A percentile compares a stretch with the other conserved stretches of the same genome.
Evolutionary conservation across 2,113 vertebrate species (phyloP).

Genomic region (Vulpes ferrilata): DNA sequence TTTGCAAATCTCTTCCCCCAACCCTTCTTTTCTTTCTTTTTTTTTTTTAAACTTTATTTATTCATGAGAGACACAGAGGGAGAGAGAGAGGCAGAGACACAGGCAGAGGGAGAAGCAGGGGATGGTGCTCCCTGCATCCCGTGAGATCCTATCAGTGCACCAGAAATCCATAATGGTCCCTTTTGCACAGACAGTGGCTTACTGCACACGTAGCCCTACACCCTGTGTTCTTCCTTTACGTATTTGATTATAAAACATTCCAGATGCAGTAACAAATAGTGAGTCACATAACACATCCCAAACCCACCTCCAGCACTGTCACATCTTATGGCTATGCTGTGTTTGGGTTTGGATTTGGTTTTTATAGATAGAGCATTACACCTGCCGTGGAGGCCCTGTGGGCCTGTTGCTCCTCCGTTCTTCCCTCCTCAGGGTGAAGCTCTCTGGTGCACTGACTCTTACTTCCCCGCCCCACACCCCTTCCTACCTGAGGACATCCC

Average conservation of each 20-base stretch:
- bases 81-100: no score
- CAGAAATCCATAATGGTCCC: rapidly evolving
- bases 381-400: not conserved
- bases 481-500: not conserved
- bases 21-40: not conserved
- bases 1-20: not conserved
- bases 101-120: not conserved
- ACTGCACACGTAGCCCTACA: not conserved
- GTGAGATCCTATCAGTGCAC: rapidly evolving
- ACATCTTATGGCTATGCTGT: not conserved
- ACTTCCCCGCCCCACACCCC: not conserved
- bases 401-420: rapidly evolving
- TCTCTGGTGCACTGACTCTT: not conserved
- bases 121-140: rapidly evolving
- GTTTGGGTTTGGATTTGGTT: not conserved
- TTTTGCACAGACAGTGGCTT: not conserved
- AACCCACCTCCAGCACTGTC: not conserved
- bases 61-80: no score
- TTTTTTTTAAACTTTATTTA: no score
- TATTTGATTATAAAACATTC: not conserved
- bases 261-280: not conserved
- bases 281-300: not conserved
- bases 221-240: not conserved
- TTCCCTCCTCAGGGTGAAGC: not conserved
- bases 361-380: not conserved